Base-by-base conservation (phyloP, 2,113 vertebrate species). In the Saguinus midas region DNA sequence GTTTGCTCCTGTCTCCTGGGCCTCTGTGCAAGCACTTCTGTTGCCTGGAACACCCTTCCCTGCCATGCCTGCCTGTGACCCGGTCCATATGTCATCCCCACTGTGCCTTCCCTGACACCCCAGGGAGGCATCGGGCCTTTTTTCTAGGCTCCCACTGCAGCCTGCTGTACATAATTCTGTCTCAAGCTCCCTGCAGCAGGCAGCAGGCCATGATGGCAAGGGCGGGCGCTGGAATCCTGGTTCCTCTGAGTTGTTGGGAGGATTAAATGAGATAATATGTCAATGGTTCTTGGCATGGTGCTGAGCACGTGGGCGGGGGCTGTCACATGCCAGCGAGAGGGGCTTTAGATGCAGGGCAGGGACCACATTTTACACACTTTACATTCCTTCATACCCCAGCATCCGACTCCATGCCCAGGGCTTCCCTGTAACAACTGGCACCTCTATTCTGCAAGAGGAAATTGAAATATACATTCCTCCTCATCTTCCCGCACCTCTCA, bases 211-310 rank as follows among this genome's bases (percentile, higher is more conserved):
- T 5, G 21, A 40, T 29, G 50, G 40, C 45, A 21, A 94, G 55
- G 82, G 23, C 8, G 37, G 0, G 1, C 0, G 5, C 43, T 43
- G 57, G 90, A 66, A 81, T 64, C 57, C 66, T 21, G 43, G 20
- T 52, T 40, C 86, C 61, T 91, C 80, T 0, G 0, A 35, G 73
- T 61, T 79, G 48, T 64, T 68, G 18, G 57, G 68, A 93, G 55
- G 58, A 43, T 66, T 95, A 98, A 96, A 68, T 95, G 94, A 95
- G 90, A 95, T 84, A 79, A 37, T 78, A 90, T 43, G 43, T 20
- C 88, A 76, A 37, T 66, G 83, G 75, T 3, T 21, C 23, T 64
- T 89, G 87, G 81, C 80, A 32, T 35, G 3, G 75, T 10, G 79
- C 90, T 23, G 10, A 48, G 70, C 76, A 32, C 13, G 0, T 13